Conservation (phyloP, 2,113 vertebrate genomes). For the Archilochus colubris region DNA sequence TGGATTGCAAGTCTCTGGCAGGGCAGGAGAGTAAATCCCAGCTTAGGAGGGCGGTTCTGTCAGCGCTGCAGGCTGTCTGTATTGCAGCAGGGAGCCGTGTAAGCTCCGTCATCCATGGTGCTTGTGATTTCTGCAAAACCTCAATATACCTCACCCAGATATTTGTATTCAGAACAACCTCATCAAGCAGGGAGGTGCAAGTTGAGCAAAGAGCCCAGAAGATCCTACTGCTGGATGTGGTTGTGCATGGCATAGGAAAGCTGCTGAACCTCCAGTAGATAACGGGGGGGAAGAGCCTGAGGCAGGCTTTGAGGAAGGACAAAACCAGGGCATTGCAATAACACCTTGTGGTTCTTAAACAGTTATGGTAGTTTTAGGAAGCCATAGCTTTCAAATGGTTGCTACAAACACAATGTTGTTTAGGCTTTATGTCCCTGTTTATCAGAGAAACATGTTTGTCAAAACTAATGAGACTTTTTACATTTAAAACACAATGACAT, state of each 20-base stretch:
- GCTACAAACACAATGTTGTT: neutral
- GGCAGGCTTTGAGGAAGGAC: neutral
- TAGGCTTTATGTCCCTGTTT: neutral
- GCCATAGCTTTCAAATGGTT: neutral
- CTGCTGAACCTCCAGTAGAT: neutral
- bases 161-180: neutral
- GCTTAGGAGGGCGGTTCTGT: neutral
- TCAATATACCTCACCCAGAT: neutral
- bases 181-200: neutral
- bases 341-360: neutral
- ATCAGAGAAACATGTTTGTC: neutral
- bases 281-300: neutral
- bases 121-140: neutral
- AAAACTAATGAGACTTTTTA: neutral
- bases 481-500: neutral
- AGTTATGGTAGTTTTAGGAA: neutral
- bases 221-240: neutral
- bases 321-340: neutral
- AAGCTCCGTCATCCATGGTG: neutral
- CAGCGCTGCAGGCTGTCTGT: neutral
- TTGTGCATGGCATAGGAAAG: neutral
- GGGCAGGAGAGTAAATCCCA: slow-evolving; percentile 9
- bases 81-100: neutral
- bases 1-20: neutral
- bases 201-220: neutral